phyloP scores from a whole-genome alignment of 2,888 invertebrate genomes.

The Noctua janthe region DNA sequence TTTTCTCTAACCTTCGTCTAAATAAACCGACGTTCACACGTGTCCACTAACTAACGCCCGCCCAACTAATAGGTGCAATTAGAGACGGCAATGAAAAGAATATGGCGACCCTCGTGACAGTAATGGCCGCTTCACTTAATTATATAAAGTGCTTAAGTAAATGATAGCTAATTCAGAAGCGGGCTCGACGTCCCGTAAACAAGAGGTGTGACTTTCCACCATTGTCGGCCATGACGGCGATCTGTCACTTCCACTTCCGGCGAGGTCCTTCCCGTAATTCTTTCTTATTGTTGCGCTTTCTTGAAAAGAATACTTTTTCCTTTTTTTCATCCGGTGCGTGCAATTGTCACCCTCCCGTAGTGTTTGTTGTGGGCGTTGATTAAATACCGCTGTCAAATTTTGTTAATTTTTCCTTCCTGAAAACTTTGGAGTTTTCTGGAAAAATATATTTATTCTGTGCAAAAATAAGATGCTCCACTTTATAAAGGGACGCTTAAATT shows the following conservation, averaged over 20 bases:
- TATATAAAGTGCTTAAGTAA: conserved; percentile 90
- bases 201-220: conserved; percentile 90
- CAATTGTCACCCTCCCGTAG: conserved; percentile 88
- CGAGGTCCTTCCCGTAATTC: conserved; percentile 81
- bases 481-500: conserved; percentile 48
- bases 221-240: conserved; percentile 81
- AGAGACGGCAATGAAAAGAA: conserved; percentile 82
- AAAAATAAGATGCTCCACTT: conserved; percentile 37
- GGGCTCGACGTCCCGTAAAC: conserved; percentile 86
- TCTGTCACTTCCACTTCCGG: conserved; percentile 90
- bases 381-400: conserved; percentile 87
- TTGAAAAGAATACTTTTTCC: conserved; percentile 86
- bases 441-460: conserved; percentile 35
- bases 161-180: conserved; percentile 88
- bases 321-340: conserved; percentile 81
- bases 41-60: conserved; percentile 58
- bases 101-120: conserved; percentile 83
- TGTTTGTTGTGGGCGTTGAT: conserved; percentile 88
- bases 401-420: conserved; percentile 82
- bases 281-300: conserved; percentile 88
- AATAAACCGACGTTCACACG: conserved; percentile 59
- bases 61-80: conserved; percentile 80
- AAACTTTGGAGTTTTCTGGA: conserved; percentile 64
- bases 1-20: conserved; percentile 35
- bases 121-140: conserved; percentile 87